Conservation (phyloP, 92 coral and sea anemone genomes). For the Heteractis magnifica region DNA sequence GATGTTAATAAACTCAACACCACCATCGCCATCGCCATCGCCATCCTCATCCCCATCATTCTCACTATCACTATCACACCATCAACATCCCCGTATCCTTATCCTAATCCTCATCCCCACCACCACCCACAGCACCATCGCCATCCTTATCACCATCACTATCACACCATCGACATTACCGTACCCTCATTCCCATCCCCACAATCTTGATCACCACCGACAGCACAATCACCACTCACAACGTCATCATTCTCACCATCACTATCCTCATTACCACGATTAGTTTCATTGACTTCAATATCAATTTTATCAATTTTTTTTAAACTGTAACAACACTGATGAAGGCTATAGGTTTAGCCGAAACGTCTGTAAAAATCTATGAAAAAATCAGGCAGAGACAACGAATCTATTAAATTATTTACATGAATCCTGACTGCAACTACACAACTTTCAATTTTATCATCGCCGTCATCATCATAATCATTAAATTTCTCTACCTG, state of each 20-base stretch:
- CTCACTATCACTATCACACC: not conserved
- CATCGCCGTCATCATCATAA: slow-evolving; percentile 6
- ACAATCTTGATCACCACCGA: not conserved
- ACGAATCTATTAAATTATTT: too few species aligned
- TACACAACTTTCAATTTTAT: not conserved
- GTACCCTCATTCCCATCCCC: not conserved
- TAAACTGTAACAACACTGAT: too few species aligned
- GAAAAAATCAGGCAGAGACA: too few species aligned
- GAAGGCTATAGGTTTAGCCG: too few species aligned
- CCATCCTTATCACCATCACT: not conserved
- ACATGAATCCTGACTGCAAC: too few species aligned
- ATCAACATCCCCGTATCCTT: not conserved
- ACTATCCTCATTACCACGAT: not conserved
- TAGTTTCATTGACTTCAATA: not conserved
- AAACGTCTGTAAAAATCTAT: too few species aligned
- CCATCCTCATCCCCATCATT: not conserved
- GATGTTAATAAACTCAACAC: not conserved
- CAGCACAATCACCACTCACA: not conserved
- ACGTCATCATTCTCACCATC: not conserved
- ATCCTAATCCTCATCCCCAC: not conserved
- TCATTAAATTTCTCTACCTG: slow-evolving; percentile 39
- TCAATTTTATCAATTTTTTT: not conserved
- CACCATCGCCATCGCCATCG: not conserved
- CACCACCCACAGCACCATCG: not conserved
- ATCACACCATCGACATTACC: not conserved